A percentile compares a stretch with the other conserved stretches of the same genome.
Conservation (phyloP, 2,113 vertebrate genomes). For the Ictidomys tridecemlineatus region DNA sequence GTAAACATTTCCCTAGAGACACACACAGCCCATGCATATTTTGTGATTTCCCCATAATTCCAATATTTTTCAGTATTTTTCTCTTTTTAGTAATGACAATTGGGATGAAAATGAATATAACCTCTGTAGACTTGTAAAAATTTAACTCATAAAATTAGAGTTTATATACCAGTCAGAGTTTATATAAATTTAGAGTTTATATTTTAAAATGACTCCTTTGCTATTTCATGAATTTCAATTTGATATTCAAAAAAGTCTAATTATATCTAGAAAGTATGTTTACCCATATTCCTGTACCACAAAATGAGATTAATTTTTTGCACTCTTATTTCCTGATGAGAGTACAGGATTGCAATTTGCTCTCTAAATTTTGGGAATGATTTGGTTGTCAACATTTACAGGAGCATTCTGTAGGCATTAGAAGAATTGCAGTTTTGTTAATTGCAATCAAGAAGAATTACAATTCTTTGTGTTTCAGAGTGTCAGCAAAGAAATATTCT, state of each 20-base stretch:
- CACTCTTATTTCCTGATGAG: background rate
- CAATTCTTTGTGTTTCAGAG: background rate
- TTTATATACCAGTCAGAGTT: too few species aligned
- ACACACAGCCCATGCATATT: background rate
- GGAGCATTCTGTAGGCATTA: background rate
- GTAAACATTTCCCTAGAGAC: background rate
- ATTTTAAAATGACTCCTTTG: background rate
- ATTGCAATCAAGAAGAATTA: background rate
- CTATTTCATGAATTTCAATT: background rate
- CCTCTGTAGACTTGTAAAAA: too few species aligned
- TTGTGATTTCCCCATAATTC: background rate
- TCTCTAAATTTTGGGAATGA: background rate
- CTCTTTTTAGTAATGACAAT: background rate
- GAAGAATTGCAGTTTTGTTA: background rate
- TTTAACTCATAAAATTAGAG: too few species aligned
- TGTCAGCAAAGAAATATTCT: background rate
- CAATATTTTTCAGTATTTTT: background rate
- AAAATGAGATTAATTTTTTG: background rate
- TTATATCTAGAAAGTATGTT: background rate
- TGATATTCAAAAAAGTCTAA: background rate
- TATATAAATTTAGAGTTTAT: background rate
- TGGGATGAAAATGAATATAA: background rate
- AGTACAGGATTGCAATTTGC: background rate
- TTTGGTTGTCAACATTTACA: background rate
- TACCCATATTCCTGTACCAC: background rate